These are phyloP conservation scores for Phalacrocorax pelagicus DNA, from an alignment of 2,113 vertebrate genomes.

Conservation along the genomic window DNA sequence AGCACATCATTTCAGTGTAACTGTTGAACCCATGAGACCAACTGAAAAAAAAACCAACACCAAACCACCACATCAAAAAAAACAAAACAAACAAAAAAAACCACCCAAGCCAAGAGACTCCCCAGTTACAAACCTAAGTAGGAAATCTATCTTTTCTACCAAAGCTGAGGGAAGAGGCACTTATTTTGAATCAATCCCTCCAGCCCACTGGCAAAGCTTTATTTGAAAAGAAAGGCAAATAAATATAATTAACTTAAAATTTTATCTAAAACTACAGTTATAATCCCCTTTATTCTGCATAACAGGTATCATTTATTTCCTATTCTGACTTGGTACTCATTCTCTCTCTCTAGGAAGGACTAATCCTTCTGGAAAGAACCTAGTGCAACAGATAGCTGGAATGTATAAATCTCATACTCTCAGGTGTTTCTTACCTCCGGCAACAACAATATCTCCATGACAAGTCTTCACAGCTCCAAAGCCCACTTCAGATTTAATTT, in stretches of 20 bases:
- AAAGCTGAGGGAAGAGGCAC: neutral
- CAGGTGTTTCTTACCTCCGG: neutral
- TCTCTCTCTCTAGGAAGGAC: neutral
- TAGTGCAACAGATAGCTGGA: neutral
- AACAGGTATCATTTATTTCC: neutral
- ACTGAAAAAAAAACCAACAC: neutral
- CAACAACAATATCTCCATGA: neutral
- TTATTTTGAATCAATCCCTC: neutral
- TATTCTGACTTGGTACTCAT: neutral
- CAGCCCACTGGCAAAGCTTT: neutral
- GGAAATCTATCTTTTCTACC: neutral
- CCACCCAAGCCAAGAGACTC: neutral
- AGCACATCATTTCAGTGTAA: neutral
- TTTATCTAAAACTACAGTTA: neutral
- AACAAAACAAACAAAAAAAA: neutral
- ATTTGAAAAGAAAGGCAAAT: neutral
- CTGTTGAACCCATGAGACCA: neutral
- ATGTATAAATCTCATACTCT: neutral
- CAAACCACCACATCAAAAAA: no score
- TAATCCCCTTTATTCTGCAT: neutral
- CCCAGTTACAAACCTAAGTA: neutral
- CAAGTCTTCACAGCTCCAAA: neutral
- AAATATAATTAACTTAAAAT: neutral
- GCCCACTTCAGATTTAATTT: neutral
- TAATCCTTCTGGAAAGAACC: neutral